Percentiles rank a stretch among this genome's conserved stretches.
Evolutionary conservation across 2,113 vertebrate genomes (phyloP).

Genomic region (Rhabdornis inornatus): DNA sequence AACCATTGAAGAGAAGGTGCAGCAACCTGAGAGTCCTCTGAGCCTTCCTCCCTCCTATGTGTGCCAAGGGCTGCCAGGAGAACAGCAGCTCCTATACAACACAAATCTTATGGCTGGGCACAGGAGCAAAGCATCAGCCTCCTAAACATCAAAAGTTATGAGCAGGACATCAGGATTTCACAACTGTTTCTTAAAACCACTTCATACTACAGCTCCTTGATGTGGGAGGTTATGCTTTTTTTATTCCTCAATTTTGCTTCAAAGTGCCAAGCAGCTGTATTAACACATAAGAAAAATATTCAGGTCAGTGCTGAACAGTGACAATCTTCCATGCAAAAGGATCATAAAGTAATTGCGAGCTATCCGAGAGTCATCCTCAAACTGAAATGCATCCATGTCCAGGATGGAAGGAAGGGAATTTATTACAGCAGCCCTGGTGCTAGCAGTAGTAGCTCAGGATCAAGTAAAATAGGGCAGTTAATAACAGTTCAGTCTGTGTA

Average conservation of each 20-base stretch:
- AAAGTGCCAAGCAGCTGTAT: not conserved
- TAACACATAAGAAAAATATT: not conserved
- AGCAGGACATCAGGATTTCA: not conserved
- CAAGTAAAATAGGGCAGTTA: not conserved
- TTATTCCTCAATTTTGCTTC: not conserved
- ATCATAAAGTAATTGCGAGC: not conserved
- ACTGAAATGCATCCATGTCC: not conserved
- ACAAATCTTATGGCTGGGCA: not conserved
- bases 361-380: not conserved
- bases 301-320: not conserved
- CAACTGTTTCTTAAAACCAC: not conserved
- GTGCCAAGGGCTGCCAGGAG: not conserved
- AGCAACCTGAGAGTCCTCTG: not conserved
- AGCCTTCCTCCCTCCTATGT: accelerated
- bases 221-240: not conserved
- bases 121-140: not conserved
- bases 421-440: not conserved
- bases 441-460: not conserved
- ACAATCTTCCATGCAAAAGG: not conserved
- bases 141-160: not conserved
- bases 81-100: not conserved
- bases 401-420: not conserved
- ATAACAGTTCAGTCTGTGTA: not conserved
- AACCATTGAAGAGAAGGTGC: not conserved
- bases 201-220: not conserved